These are phyloP conservation scores for Cryptophagus acutangulus DNA, from an alignment of 2,888 invertebrate genomes.

Conservation along the genomic window DNA sequence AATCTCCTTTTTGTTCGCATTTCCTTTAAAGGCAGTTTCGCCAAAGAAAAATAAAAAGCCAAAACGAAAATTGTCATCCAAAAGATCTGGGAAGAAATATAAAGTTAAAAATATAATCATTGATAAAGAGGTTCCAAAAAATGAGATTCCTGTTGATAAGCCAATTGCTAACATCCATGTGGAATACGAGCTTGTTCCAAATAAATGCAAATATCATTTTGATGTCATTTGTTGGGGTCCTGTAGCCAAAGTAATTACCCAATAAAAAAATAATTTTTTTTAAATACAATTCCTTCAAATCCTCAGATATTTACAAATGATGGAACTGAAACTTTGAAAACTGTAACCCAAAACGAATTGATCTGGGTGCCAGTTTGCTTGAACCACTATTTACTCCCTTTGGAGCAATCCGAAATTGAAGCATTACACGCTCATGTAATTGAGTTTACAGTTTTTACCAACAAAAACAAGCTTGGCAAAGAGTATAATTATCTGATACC, in stretches of 20 bases:
- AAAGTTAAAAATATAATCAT: slow-evolving; percentile 6
- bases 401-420: slow-evolving; percentile 24
- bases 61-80: neutral
- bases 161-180: slow-evolving; percentile 21
- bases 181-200: slow-evolving; percentile 29
- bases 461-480: slow-evolving; percentile 20
- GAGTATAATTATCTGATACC: slow-evolving; percentile 11
- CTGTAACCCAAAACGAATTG: slow-evolving; percentile 20
- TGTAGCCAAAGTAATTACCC: slow-evolving; percentile 23
- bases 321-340: slow-evolving; percentile 21
- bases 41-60: too few relatives aligned
- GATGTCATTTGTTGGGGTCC: slow-evolving; percentile 32
- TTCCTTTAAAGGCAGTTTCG: too few relatives aligned
- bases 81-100: neutral
- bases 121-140: slow-evolving; percentile 12
- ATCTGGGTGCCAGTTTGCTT: slow-evolving; percentile 31
- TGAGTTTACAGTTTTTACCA: slow-evolving; percentile 22
- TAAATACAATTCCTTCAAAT: neutral
- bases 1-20: too few relatives aligned
- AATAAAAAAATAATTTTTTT: neutral
- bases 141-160: slow-evolving; percentile 22
- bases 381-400: slow-evolving; percentile 24
- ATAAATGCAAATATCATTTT: slow-evolving; percentile 26
- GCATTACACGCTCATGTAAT: slow-evolving; percentile 21
- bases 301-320: slow-evolving; percentile 21